Conservation (phyloP, 35 echinoderm and acorn worm genomes). For the Heliocidaris tuberculata region DNA sequence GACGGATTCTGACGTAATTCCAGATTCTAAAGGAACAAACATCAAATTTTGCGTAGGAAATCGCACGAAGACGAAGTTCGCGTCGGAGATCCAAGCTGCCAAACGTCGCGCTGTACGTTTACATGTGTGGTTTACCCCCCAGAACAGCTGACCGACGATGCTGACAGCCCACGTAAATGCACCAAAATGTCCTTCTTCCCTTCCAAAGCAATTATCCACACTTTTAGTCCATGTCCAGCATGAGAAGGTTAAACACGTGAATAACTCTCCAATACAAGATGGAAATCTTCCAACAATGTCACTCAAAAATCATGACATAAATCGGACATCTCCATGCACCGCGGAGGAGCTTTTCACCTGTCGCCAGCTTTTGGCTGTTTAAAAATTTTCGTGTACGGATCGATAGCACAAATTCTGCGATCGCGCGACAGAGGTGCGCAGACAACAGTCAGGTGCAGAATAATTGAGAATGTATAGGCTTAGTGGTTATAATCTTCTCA, state of each 20-base stretch:
- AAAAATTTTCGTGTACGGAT: background rate
- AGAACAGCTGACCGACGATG: slow-evolving; percentile 16
- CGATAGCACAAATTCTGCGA: background rate
- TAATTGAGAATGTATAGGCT: background rate
- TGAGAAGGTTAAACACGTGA: background rate
- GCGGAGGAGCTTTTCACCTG: background rate
- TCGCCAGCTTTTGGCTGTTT: background rate
- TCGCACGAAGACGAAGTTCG: background rate
- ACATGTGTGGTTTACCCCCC: slow-evolving; percentile 6
- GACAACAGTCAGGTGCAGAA: background rate
- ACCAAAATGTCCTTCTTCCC: background rate
- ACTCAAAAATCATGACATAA: background rate
- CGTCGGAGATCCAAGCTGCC: background rate
- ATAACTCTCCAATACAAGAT: background rate
- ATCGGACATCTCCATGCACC: background rate
- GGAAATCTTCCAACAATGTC: slow-evolving; percentile 16
- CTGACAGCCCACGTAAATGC: background rate
- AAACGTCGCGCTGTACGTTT: background rate
- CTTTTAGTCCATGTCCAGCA: background rate
- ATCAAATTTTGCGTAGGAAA: background rate
- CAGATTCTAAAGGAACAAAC: slow-evolving; percentile 18
- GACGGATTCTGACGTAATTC: slow-evolving; percentile 33
- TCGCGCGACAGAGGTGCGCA: background rate
- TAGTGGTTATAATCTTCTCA: too few species aligned
- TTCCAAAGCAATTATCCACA: background rate